These are phyloP conservation scores for Meloe dianella DNA, from an alignment of 2,888 invertebrate species.

Conservation along the genomic window DNA sequence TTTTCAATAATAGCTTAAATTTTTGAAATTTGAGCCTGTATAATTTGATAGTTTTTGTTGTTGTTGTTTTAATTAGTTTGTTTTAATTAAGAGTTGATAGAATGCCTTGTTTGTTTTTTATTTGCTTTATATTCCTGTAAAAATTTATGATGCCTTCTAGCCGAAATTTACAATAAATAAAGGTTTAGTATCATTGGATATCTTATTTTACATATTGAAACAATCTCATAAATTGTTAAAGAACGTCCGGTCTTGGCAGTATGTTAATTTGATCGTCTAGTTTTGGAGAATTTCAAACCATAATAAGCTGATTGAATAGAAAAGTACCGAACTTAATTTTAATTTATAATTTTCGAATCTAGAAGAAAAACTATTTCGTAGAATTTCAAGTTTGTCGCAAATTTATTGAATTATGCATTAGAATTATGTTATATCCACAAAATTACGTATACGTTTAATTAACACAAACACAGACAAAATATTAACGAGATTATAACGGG, in stretches of 20 bases:
- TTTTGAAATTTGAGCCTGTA: neutral
- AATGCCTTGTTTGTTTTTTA: neutral
- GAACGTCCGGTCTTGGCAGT: constrained; percentile 10
- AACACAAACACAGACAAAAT: neutral
- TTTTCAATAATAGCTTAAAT: neutral
- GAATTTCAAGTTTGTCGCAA: neutral
- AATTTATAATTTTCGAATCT: neutral
- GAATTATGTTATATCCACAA: neutral
- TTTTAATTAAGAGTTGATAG: neutral
- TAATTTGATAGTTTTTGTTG: neutral
- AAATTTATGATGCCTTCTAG: neutral
- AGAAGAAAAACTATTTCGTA: neutral
- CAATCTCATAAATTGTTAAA: constrained; percentile 12
- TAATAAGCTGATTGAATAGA: constrained; percentile 11
- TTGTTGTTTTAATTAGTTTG: neutral
- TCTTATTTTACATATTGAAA: constrained; percentile 11
- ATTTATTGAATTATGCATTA: constrained; percentile 3
- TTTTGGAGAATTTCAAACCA: constrained; percentile 11
- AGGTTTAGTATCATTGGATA: neutral
- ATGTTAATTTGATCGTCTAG: constrained; percentile 9
- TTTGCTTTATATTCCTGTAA: neutral
- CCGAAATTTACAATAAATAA: constrained; percentile 7
- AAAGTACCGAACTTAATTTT: constrained; percentile 1
- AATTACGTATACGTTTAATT: neutral
- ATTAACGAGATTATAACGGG: neutral